Base-by-base conservation (phyloP, 2,888 invertebrate genomes). In the Drosophila maculinotata region DNA sequence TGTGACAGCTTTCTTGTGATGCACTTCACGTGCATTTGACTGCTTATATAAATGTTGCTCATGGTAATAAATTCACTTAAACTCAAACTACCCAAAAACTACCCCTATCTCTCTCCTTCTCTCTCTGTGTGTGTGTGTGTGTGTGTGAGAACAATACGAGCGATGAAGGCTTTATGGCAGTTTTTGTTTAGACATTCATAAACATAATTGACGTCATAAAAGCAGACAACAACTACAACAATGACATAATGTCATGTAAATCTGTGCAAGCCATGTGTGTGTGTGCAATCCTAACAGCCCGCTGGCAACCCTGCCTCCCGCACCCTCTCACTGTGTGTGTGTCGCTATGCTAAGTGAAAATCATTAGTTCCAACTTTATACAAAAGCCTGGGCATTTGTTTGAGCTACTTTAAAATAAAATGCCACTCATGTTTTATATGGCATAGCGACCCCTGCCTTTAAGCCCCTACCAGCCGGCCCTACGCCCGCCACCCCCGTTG, bases 61-160 rank as follows among this genome's bases (percentile, higher is more conserved):
- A 85, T 87, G 88, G 88, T 83, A 83, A 83, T 83, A 87, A 83
- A 83, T 83, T 83, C 79, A 87, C 83, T 85, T 85, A 82, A 82
- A 76, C 79, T 82, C 83, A 85, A 85, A 79, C 87, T 71, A 71
- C 72, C 41, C 52, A 30, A 57, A 72, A 49, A 39, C 35, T 44
- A 9, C 31, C 5, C n/a, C 15, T 36, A 10, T 41, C 4, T 57
- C 26, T 23, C 12, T 36, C 20, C 12, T 20, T 17, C n/a, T 20
- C 28, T 33, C 8, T 25, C 10, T 47, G 12, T 47, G 36, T 12
- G 2, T 31, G 20, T 26, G 26, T 14, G 26, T 42, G 15, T 42
- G 26, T 23, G 15, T 15, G 35, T 20, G 48, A 71, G 71, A 69
- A 72, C 71, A 72, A 72, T 72, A 44, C 64, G 52, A 52, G 35